Evolutionary conservation across 2,113 vertebrate species (phyloP).

Genomic region (Syngnathoides biaculeatus): DNA sequence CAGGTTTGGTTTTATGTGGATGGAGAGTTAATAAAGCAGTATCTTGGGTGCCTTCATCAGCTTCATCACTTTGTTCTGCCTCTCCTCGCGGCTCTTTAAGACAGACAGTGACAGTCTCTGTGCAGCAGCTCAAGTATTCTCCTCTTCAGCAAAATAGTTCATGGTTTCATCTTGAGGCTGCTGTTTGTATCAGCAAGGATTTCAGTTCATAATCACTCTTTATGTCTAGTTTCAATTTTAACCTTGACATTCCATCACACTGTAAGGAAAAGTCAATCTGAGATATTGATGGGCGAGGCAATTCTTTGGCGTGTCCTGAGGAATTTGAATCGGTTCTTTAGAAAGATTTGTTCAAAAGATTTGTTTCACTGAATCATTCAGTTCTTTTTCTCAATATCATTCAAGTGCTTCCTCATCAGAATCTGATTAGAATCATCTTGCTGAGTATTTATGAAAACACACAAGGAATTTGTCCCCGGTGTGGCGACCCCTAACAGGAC

Average conservation of each 20-base stretch:
- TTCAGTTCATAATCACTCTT: neutral
- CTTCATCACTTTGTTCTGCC: constrained; percentile 63
- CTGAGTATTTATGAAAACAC: too few relatives aligned
- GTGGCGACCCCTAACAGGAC: too few relatives aligned
- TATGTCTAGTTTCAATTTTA: neutral
- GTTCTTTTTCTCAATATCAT: too few relatives aligned
- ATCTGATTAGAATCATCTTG: too few relatives aligned
- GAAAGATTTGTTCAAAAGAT: too few relatives aligned
- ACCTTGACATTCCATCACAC: neutral
- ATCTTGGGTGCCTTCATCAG: constrained; percentile 73
- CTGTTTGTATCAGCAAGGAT: neutral
- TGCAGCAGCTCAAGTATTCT: constrained; percentile 14
- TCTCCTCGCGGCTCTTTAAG: constrained; percentile 32
- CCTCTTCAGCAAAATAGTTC: constrained; percentile 10
- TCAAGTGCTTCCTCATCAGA: too few relatives aligned
- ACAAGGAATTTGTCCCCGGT: too few relatives aligned
- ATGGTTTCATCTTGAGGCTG: constrained; percentile 1
- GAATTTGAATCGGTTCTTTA: too few relatives aligned
- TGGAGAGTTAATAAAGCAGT: constrained; percentile 73
- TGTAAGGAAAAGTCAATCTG: too few relatives aligned
- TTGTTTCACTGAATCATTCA: too few relatives aligned
- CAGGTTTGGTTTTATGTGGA: constrained; percentile 80
- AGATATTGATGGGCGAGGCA: too few relatives aligned
- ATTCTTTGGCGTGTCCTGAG: too few relatives aligned
- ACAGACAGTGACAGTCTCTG: constrained; percentile 42